Base-by-base conservation (phyloP, 2,797 vertebrate species). In the Gouania willdenowi region DNA sequence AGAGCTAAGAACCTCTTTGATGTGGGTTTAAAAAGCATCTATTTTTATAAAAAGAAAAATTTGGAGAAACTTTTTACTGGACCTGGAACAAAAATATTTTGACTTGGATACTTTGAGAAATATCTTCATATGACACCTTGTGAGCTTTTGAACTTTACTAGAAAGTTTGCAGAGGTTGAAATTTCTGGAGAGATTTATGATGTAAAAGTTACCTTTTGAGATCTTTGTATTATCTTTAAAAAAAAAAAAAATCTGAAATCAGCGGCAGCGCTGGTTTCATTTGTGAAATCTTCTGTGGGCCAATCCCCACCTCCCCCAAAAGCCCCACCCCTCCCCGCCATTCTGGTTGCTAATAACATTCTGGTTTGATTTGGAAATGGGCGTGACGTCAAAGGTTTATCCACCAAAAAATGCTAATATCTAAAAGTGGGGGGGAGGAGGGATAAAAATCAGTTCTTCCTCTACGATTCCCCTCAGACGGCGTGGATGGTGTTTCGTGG, bases 1-100 rank as follows among this genome's bases (percentile, higher is more conserved):
- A 98, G 95, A 98, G 95, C 93, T 91, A 93, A 92, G 88, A 94
- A 92, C 94, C 94, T 98, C 94, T 98, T 98, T 98, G 95, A 96
- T 95, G 94, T 96, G 92, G 92, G 92, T 97, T 95, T 95, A 88
- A 89, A 88, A 97, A 95, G 92, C 91, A 91, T 98, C 92, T 98
- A 97, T 98, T 96, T 96, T 98, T 98, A 92, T 97, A 91, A 92
- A 88, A 88, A 89, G 79, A 90, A 88, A 90, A 94, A 94, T 93
- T 98, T 94, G 93, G 92, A 95, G 90, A 95, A 95, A 94, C 92
- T 98, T 97, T 97, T 96, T 98, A 98, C 94, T 92, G 93, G 92
- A 95, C 93, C 93, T 95, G 93, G 92, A 95, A 94, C 92, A 96
- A 95, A n/a, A 85, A 94, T 97, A 98, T 98, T 98, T 98, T 97